Percentiles rank a stretch among this genome's conserved stretches.
phyloP scores from a whole-genome alignment of 2,888 invertebrate species.

The Patella depressa region DNA sequence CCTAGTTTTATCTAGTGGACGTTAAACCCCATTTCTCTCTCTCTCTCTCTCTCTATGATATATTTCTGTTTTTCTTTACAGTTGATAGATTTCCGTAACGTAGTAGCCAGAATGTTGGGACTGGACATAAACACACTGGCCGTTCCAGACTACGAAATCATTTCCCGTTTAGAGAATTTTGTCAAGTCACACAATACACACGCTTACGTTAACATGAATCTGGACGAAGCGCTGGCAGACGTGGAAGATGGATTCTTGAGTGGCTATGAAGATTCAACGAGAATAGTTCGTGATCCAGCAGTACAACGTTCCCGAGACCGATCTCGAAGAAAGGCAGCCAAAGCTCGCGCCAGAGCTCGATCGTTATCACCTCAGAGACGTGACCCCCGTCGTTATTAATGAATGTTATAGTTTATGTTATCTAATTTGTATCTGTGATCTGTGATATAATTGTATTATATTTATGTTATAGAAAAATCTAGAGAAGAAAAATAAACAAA shows the following conservation, averaged over 20 bases:
- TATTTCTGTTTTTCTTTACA: conserved; percentile 41
- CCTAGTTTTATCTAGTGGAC: no score
- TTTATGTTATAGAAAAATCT: not conserved
- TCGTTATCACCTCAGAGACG: conserved; percentile 62
- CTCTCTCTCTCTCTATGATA: no score
- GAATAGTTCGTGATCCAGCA: conserved; percentile 42
- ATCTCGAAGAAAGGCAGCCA: conserved; percentile 47
- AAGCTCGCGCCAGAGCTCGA: conserved; percentile 48
- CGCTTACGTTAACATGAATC: conserved; percentile 60
- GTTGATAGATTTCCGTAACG: conserved; percentile 70
- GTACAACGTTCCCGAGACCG: conserved; percentile 49
- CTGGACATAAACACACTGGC: conserved; percentile 70
- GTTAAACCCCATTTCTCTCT: no score
- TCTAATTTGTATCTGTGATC: conserved; percentile 35
- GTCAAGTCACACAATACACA: conserved; percentile 69
- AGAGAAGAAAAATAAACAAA: conserved; percentile 12
- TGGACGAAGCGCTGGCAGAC: conserved; percentile 65
- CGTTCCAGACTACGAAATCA: conserved; percentile 72
- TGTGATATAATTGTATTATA: not conserved
- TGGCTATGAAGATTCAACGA: conserved; percentile 28
- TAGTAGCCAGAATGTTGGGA: conserved; percentile 71
- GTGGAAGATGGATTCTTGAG: conserved; percentile 64
- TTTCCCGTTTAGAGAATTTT: conserved; percentile 70
- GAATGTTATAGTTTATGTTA: not conserved
- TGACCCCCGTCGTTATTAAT: conserved; percentile 63